Conservation (phyloP, 2,888 invertebrate genomes). For the Eristalis pertinax region DNA sequence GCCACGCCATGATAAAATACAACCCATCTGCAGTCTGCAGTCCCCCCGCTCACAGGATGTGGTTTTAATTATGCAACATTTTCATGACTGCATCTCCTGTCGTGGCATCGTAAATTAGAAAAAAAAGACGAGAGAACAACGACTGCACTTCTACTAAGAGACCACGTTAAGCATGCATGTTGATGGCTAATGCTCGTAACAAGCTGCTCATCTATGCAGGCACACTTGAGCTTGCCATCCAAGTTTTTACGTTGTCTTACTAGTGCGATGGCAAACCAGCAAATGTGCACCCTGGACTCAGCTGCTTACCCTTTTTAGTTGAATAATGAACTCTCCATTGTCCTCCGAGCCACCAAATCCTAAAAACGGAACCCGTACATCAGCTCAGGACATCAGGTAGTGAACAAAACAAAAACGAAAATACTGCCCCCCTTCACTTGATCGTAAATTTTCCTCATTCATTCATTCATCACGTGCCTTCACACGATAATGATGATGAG, state of each 20-base stretch:
- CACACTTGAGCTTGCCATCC: neutral
- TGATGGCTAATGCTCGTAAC: neutral
- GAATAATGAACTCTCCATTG: conserved; percentile 9
- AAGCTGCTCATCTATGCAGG: neutral
- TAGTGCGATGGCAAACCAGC: neutral
- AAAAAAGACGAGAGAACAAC: neutral
- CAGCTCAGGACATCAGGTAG: neutral
- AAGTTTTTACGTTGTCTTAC: neutral
- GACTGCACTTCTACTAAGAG: neutral
- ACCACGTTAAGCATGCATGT: neutral
- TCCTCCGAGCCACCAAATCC: conserved; percentile 2
- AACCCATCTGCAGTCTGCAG: neutral
- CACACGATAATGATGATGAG: conserved; percentile 59
- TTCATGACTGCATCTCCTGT: neutral
- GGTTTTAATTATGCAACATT: neutral
- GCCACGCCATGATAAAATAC: neutral
- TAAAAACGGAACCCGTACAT: neutral
- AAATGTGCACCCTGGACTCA: neutral
- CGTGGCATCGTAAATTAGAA: neutral
- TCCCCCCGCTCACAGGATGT: neutral
- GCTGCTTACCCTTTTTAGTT: neutral
- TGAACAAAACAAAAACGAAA: conserved; percentile 24
- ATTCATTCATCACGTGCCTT: conserved; percentile 32
- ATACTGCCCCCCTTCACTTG: conserved; percentile 11
- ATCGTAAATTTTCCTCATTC: conserved; percentile 38